Conservation (phyloP, 1,140 invertebrate species). For the Bombyx mandarina region DNA sequence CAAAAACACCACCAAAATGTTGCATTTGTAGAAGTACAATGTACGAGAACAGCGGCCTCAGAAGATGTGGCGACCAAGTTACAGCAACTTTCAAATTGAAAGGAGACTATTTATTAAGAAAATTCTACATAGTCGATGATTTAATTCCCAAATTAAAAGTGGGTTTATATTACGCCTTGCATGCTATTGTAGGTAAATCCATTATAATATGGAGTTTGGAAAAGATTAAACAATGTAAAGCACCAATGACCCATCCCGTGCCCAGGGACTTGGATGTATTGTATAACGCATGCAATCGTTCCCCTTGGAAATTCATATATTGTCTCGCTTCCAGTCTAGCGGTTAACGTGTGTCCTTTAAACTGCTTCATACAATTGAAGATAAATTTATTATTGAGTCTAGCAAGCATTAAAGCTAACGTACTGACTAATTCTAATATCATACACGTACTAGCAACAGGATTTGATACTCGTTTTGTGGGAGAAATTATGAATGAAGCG, state of each 20-base stretch:
- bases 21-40: conserved; percentile 40
- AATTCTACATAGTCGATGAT: conserved; percentile 37
- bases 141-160: conserved; percentile 35
- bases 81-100: conserved; percentile 35
- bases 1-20: conserved; percentile 51
- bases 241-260: conserved; percentile 24
- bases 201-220: conserved; percentile 42
- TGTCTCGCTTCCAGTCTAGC: conserved; percentile 51
- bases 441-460: conserved; percentile 43
- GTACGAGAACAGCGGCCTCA: conserved; percentile 50
- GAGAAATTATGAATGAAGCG: conserved; percentile 38
- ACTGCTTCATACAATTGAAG: conserved; percentile 55
- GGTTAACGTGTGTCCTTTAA: conserved; percentile 36
- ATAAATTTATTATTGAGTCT: conserved; percentile 53
- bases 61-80: conserved; percentile 47
- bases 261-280: conserved; percentile 39
- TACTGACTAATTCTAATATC: conserved; percentile 29
- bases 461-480: conserved; percentile 38
- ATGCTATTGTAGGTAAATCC: conserved; percentile 34
- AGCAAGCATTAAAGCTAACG: conserved; percentile 43
- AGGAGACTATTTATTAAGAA: conserved; percentile 26
- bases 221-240: conserved; percentile 21
- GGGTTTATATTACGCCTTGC: conserved; percentile 32
- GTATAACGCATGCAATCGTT: conserved; percentile 31
- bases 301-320: conserved; percentile 56